phyloP scores from a whole-genome alignment of 2,888 invertebrate species.

The Diaprepes abbreviatus region DNA sequence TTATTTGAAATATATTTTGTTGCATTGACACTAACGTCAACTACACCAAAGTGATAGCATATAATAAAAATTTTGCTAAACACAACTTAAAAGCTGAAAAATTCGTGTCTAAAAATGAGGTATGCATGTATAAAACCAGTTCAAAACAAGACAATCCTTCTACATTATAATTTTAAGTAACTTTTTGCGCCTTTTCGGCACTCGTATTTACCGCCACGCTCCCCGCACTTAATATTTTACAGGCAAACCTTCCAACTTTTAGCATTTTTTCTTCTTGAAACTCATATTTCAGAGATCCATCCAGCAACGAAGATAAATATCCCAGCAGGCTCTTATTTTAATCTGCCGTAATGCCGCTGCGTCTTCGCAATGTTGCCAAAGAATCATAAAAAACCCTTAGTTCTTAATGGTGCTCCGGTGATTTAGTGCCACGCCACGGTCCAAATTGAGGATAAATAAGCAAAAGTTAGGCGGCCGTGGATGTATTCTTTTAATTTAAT shows the following conservation, averaged over 20 bases:
- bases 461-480: constrained; percentile 21
- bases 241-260: constrained; percentile 11
- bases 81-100: too few species aligned
- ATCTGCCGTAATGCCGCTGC: constrained; percentile 26
- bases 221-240: constrained; percentile 22
- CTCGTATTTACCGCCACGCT: background rate
- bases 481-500: constrained; percentile 18
- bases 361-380: constrained; percentile 29
- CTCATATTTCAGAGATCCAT: constrained; percentile 26
- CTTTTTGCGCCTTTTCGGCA: background rate
- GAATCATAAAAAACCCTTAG: constrained; percentile 36
- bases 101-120: too few species aligned
- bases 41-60: too few species aligned
- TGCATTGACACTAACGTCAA: too few species aligned
- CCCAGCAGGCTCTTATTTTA: constrained; percentile 30
- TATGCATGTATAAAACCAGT: too few species aligned
- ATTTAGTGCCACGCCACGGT: constrained; percentile 21
- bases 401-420: constrained; percentile 36
- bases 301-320: constrained; percentile 30
- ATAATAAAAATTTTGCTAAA: too few species aligned
- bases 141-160: background rate
- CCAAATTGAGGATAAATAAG: constrained; percentile 36
- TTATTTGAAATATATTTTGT: too few species aligned
- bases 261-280: constrained; percentile 22
- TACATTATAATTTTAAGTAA: background rate